phyloP scores from a whole-genome alignment of 2,797 vertebrate genomes.

The Gambusia yucatana region DNA sequence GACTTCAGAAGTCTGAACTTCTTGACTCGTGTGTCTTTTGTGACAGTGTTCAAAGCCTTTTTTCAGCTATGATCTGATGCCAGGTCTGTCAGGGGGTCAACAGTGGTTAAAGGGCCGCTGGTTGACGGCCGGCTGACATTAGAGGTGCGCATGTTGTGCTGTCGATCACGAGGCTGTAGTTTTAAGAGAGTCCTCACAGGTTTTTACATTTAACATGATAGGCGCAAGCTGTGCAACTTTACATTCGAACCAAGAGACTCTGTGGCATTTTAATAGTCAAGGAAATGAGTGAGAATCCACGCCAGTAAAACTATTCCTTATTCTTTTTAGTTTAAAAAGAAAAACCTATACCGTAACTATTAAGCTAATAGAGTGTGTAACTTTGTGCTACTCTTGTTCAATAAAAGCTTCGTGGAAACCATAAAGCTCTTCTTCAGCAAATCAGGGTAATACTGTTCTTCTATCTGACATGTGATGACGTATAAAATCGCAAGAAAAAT shows the following conservation, averaged over 20 bases:
- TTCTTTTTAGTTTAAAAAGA: slow-evolving; percentile 82
- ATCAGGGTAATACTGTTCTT: slow-evolving; percentile 80
- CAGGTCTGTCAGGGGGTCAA: slow-evolving; percentile 59
- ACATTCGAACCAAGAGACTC: slow-evolving; percentile 98
- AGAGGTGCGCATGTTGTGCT: slow-evolving; percentile 54
- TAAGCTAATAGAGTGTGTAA: slow-evolving; percentile 80
- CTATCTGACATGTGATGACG: slow-evolving; percentile 75
- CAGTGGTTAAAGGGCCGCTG: slow-evolving; percentile 57
- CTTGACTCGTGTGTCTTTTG: slow-evolving; percentile 15
- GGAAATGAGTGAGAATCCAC: slow-evolving; percentile 95
- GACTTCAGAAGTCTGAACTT: slow-evolving; percentile 43
- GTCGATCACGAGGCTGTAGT: slow-evolving; percentile 63
- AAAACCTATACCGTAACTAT: slow-evolving; percentile 75
- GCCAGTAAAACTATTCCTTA: slow-evolving; percentile 92
- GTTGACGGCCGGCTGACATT: slow-evolving; percentile 48
- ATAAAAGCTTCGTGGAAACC: slow-evolving; percentile 77
- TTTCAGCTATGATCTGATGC: slow-evolving; percentile 55
- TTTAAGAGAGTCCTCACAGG: slow-evolving; percentile 71
- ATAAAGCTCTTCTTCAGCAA: slow-evolving; percentile 80
- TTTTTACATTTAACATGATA: slow-evolving; percentile 83
- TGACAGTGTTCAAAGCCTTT: slow-evolving; percentile 43
- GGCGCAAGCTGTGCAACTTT: slow-evolving; percentile 98
- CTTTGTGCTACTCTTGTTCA: slow-evolving; percentile 80
- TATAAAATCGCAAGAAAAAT: slow-evolving; percentile 75
- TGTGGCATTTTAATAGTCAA: slow-evolving; percentile 99